phyloP scores from a whole-genome alignment of 2,888 invertebrate genomes.

The Melanostoma scalare region DNA sequence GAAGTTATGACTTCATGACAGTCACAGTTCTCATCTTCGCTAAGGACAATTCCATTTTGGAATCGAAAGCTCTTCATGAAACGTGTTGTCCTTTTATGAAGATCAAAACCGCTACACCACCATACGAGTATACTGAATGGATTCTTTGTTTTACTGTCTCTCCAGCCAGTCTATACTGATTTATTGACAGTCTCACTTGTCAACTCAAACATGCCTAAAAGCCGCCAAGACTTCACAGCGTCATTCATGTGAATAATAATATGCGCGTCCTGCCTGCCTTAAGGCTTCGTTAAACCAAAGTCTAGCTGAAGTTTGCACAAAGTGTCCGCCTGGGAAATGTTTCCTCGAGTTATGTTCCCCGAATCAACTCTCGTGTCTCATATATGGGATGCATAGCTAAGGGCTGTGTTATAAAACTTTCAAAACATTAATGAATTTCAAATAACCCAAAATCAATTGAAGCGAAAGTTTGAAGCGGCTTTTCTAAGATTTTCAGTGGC shows the following conservation, averaged over 20 bases:
- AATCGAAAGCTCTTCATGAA: no score
- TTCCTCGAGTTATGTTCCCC: conserved; percentile 31
- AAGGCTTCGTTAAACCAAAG: conserved; percentile 45
- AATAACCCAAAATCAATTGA: conserved; percentile 65
- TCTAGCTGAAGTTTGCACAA: conserved; percentile 56
- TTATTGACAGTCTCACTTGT: no score
- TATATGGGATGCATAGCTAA: neutral
- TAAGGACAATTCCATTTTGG: no score
- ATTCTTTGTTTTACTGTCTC: no score
- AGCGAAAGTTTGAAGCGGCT: conserved; percentile 58
- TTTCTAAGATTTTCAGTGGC: conserved; percentile 38
- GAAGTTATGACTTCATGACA: no score
- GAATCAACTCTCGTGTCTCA: conserved; percentile 30
- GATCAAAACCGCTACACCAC: no score
- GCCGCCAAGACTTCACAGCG: conserved; percentile 1
- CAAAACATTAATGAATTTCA: conserved; percentile 64
- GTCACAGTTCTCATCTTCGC: no score
- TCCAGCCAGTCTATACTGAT: no score
- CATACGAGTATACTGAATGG: no score
- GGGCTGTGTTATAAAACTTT: conserved; percentile 52
- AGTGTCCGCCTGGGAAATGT: conserved; percentile 43
- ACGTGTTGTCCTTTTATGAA: no score
- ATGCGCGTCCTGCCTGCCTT: conserved; percentile 1
- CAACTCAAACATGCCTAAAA: neutral
- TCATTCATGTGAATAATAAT: conserved; percentile 5